phyloP scores from a whole-genome alignment of 1,140 invertebrate genomes.

The Drosophila virilis region DNA sequence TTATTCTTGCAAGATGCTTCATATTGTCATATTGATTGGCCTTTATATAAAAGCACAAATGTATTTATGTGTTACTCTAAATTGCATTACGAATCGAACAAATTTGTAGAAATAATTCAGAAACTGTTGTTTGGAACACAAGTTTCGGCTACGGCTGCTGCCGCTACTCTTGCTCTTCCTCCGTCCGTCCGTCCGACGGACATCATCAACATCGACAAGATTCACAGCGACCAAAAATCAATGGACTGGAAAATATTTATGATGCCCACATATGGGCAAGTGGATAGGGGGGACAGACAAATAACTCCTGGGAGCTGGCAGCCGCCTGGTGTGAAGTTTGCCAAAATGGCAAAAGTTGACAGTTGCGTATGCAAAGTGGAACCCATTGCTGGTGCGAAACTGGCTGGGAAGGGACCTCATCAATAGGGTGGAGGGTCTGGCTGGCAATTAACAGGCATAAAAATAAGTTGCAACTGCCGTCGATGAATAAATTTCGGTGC shows the following conservation, averaged over 20 bases:
- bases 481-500: constrained; percentile 47
- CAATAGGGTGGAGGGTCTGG: neutral
- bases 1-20: no score
- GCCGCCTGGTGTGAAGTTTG: constrained; percentile 68
- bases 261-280: constrained; percentile 61
- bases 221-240: constrained; percentile 79
- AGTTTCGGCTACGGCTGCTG: constrained; percentile 3
- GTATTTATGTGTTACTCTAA: neutral
- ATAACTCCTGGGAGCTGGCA: constrained; percentile 9
- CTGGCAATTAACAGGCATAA: constrained; percentile 51
- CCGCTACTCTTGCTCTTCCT: neutral
- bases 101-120: constrained; percentile 24
- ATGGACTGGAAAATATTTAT: constrained; percentile 81
- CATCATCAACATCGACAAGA: constrained; percentile 74
- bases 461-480: constrained; percentile 53
- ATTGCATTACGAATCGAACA: neutral
- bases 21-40: no score
- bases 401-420: neutral
- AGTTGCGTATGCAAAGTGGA: constrained; percentile 71
- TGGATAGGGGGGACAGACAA: neutral
- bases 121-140: constrained; percentile 52
- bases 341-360: constrained; percentile 79
- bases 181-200: constrained; percentile 47
- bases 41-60: no score
- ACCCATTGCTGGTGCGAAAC: neutral